phyloP scores from a whole-genome alignment of 2,888 invertebrate genomes.

The Lacanobia wlatinum region DNA sequence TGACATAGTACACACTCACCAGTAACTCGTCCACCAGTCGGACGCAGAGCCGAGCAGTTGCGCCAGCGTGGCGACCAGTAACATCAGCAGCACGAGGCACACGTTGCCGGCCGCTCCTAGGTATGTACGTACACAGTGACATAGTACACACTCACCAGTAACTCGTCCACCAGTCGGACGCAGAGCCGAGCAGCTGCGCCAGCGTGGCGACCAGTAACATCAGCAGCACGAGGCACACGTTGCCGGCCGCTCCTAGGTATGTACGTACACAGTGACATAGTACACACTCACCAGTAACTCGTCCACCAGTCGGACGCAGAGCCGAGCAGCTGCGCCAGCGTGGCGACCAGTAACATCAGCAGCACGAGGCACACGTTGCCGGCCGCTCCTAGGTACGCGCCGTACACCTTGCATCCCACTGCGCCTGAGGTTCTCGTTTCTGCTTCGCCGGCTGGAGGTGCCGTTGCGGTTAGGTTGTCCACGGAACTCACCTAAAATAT shows the following conservation, averaged over 20 bases:
- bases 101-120: too few species aligned
- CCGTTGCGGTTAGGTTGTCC: slow-evolving; percentile 89
- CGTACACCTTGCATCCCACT: slow-evolving; percentile 92
- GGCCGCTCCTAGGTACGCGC: slow-evolving; percentile 93
- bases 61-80: too few species aligned
- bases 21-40: too few species aligned
- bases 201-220: too few species aligned
- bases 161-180: too few species aligned
- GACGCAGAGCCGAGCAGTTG: too few species aligned
- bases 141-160: too few species aligned
- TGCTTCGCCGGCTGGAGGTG: slow-evolving; percentile 88
- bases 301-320: slow-evolving; percentile 95
- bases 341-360: slow-evolving; percentile 91
- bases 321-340: slow-evolving; percentile 93
- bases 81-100: too few species aligned
- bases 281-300: slow-evolving; percentile 92
- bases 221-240: too few species aligned
- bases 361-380: slow-evolving; percentile 92
- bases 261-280: slow-evolving; percentile 85
- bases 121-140: slow-evolving; percentile 85
- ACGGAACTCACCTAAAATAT: slow-evolving; percentile 88
- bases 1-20: too few species aligned
- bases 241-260: too few species aligned
- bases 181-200: too few species aligned
- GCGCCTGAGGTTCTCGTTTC: slow-evolving; percentile 92